Evolutionary conservation across 2,888 invertebrate genomes (phyloP).

Genomic region (Mythimna ferrago): DNA sequence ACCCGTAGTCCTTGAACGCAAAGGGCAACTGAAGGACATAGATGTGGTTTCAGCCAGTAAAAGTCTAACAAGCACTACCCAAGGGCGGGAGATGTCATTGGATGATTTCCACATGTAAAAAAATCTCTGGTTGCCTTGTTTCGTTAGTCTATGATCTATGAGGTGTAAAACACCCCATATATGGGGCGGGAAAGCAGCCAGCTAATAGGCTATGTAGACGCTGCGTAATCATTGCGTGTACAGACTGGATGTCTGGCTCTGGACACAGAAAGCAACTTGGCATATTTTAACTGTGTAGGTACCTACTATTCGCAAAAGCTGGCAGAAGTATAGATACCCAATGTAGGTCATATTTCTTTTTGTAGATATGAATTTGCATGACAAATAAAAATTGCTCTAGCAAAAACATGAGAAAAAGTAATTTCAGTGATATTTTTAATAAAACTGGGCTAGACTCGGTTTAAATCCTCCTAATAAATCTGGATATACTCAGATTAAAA

Average conservation of each 20-base stretch:
- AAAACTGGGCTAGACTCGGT: slow-evolving; percentile 4
- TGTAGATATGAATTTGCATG: background rate
- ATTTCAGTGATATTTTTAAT: slow-evolving; percentile 12
- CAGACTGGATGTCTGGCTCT: slow-evolving; percentile 21
- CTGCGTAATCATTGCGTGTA: slow-evolving; percentile 11
- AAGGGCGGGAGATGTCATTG: too few species aligned
- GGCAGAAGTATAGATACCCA: background rate
- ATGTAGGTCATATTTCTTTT: slow-evolving; percentile 2
- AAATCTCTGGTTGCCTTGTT: background rate
- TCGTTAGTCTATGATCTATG: background rate
- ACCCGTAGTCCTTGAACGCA: too few species aligned
- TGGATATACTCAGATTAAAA: background rate
- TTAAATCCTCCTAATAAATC: background rate
- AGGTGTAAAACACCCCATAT: background rate
- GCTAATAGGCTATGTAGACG: background rate
- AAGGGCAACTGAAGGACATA: too few species aligned
- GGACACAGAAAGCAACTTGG: background rate
- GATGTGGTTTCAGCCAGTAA: too few species aligned
- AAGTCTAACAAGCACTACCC: too few species aligned
- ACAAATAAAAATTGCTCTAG: background rate
- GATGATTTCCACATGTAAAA: background rate
- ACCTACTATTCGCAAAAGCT: background rate
- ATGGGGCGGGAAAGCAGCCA: background rate
- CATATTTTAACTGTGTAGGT: background rate
- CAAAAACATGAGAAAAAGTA: slow-evolving; percentile 1